Evolutionary conservation across 1,140 invertebrate genomes (phyloP), one percentile per base, ranked within the genome.

Genomic region (Rhopalosiphum maidis): DNA sequence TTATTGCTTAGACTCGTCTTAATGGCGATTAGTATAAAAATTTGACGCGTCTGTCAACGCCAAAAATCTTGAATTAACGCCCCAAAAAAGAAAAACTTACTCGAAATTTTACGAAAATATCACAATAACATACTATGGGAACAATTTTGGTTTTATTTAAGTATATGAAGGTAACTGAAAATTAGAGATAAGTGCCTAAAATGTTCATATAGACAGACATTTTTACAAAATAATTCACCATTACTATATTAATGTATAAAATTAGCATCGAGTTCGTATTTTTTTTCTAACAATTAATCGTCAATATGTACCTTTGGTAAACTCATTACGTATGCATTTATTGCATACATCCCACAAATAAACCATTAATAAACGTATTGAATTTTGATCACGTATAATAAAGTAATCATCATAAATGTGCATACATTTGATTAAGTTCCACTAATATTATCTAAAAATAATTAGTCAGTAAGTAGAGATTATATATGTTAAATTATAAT

Each of bases 331-430:
- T 86, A 86, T 46, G 23, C 83, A 43, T 85, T 41, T 21, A 77
- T 21, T 18, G 30, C 48, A 86, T 86, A 86, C 43, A 30, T n/a
- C 37, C 18, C 25, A 86, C 25, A n/a, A 43, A 86, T 77, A n/a
- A 86, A 30, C 21, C 41, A 30, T 86, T 86, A 86, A 46, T 86
- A 86, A 86, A 86, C 9, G 83, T 86, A 86, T n/a, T 86, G 43
- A 25, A 41, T 43, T 86, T 86, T 86, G 43, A 86, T 86, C 85
- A 86, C 85, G 85, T 86, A 48, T 86, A 86, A 43, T 43, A 86
- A 2, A 41, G n/a, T 25, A 41, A 30, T n/a, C 30, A 86, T 86
- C 43, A 43, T 86, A 83, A 18, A 86, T 48, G 15, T 43, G 23
- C 83, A 86, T 46, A 41, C 25, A 86, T n/a, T 86, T 18, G 30